Evolutionary conservation across 2,113 vertebrate species (phyloP).

Genomic region (Desmodus rotundus): DNA sequence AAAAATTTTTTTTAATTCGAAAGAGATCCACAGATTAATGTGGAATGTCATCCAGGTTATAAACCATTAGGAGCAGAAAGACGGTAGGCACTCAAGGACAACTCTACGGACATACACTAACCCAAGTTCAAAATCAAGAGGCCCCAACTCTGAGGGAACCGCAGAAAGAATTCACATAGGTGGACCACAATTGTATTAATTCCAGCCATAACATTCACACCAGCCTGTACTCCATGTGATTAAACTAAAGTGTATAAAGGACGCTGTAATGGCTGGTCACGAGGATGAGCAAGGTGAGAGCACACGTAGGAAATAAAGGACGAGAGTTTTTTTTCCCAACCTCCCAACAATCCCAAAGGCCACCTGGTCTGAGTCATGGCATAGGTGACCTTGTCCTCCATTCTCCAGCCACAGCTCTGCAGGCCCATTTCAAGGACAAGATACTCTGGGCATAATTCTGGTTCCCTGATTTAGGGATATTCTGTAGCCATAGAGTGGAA

Average conservation of each 20-base stretch:
- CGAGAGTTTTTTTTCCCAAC: background rate
- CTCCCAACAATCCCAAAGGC: background rate
- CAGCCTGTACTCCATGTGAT: background rate
- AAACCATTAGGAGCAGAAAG: background rate
- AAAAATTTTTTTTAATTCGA: background rate
- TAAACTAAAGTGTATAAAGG: background rate
- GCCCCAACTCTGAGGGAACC: background rate
- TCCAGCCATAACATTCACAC: background rate
- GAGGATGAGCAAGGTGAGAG: no score
- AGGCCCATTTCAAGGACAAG: background rate
- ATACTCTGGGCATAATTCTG: background rate
- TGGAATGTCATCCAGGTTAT: background rate
- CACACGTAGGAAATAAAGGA: background rate
- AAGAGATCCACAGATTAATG: background rate
- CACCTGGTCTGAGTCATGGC: background rate
- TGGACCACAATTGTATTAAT: background rate
- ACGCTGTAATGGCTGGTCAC: rapidly evolving
- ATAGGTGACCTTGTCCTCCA: background rate
- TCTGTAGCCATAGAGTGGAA: background rate
- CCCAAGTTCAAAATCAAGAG: background rate
- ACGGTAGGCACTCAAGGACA: background rate
- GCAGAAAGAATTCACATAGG: background rate
- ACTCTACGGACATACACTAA: background rate
- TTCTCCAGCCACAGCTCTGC: background rate
- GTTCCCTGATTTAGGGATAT: background rate